These are phyloP conservation scores for Gallinago solitaria DNA, from an alignment of 2,797 vertebrate genomes.

Conservation along the genomic window DNA sequence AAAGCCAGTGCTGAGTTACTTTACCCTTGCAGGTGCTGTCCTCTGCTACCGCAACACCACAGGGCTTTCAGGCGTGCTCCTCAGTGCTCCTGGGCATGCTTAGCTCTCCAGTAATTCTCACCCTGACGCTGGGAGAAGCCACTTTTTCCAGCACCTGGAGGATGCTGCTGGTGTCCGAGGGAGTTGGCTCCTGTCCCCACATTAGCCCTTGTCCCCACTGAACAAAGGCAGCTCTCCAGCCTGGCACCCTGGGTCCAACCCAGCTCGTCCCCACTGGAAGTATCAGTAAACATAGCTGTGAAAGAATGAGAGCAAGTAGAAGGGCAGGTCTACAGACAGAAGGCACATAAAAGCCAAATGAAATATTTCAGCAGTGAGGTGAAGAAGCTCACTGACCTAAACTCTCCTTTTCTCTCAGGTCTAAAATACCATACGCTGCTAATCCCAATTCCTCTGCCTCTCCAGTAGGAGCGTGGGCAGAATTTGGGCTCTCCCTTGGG, in stretches of 20 bases:
- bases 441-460: neutral
- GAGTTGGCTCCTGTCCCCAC: neutral
- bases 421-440: neutral
- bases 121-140: neutral
- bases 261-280: neutral
- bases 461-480: neutral
- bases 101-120: neutral
- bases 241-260: neutral
- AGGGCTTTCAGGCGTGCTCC: neutral
- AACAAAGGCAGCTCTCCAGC: neutral
- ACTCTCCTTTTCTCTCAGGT: neutral
- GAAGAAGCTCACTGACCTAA: neutral
- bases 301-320: rapidly evolving
- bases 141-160: neutral
- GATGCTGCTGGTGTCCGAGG: rapidly evolving
- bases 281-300: neutral
- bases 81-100: neutral
- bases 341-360: neutral
- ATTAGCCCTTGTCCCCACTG: neutral
- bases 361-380: neutral
- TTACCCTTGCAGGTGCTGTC: neutral
- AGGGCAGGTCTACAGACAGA: neutral
- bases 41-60: neutral
- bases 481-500: neutral
- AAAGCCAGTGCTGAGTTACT: neutral